These are phyloP conservation scores for Rambutsinella grinnellia DNA, from an alignment of 2,888 invertebrate genomes.

Conservation along the genomic window DNA sequence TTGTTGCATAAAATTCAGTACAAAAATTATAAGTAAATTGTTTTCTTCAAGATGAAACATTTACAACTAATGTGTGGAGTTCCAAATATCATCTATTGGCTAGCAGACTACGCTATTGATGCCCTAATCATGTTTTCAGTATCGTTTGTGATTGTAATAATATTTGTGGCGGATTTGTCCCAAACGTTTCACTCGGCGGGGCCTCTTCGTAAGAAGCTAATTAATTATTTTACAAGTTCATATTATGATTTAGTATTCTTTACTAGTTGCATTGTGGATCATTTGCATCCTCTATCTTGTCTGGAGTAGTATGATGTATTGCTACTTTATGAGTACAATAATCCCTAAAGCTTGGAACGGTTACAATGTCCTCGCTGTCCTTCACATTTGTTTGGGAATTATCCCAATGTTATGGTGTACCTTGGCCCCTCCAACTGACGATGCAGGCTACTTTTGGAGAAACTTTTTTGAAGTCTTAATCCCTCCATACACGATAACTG, in stretches of 20 bases:
- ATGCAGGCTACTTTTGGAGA: background rate
- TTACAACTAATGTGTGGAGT: conserved; percentile 61
- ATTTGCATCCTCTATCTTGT: conserved; percentile 42
- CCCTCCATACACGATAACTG: conserved; percentile 29
- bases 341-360: conserved; percentile 28
- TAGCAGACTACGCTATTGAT: conserved; percentile 49
- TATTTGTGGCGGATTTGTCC: conserved; percentile 27
- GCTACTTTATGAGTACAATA: conserved; percentile 42
- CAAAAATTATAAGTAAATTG: too few relatives aligned
- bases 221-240: too few relatives aligned
- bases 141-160: conserved; percentile 4
- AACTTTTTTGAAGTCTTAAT: conserved; percentile 6
- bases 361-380: conserved; percentile 29
- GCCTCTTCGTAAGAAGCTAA: background rate
- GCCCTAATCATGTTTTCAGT: conserved; percentile 24
- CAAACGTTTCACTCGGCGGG: conserved; percentile 6
- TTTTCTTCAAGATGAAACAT: conserved; percentile 55
- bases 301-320: conserved; percentile 57
- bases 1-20: too few relatives aligned
- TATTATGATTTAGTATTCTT: too few relatives aligned
- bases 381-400: conserved; percentile 37
- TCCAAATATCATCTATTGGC: conserved; percentile 58
- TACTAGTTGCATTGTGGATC: conserved; percentile 12
- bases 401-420: background rate
- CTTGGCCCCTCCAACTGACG: background rate